Evolutionary conservation across 2,888 invertebrate species (phyloP).

Genomic region (Melinaea menophilus): DNA sequence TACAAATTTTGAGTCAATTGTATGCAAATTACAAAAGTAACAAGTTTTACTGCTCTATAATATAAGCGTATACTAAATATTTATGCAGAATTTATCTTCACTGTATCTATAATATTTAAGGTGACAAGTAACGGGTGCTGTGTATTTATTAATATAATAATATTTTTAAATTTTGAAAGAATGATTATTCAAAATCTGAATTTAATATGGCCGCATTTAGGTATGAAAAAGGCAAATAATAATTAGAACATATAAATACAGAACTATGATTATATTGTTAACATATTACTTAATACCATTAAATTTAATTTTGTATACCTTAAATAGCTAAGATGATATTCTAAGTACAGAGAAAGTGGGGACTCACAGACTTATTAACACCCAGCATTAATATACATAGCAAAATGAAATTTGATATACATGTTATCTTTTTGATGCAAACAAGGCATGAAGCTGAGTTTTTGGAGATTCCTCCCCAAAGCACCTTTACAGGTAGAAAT

Average conservation of each 20-base stretch:
- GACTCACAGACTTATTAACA: too few species aligned
- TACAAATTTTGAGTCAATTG: too few species aligned
- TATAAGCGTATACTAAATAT: background rate
- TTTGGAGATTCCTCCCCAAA: too few species aligned
- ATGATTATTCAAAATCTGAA: background rate
- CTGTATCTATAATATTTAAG: slow-evolving; percentile 1
- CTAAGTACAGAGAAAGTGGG: background rate
- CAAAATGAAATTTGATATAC: too few species aligned
- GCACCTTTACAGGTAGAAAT: too few species aligned
- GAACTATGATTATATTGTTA: too few species aligned
- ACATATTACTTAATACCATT: too few species aligned
- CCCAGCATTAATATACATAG: too few species aligned
- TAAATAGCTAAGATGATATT: too few species aligned
- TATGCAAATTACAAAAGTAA: background rate
- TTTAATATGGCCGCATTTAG: background rate
- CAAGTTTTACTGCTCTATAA: slow-evolving; percentile 3
- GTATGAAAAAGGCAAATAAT: background rate
- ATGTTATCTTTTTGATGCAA: too few species aligned
- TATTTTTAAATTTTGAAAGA: slow-evolving; percentile 2
- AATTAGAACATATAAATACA: background rate
- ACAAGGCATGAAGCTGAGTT: too few species aligned
- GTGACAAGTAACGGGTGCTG: slow-evolving; percentile 2
- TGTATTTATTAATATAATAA: background rate
- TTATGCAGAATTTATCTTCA: slow-evolving; percentile 1
- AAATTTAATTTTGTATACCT: too few species aligned